Evolutionary conservation across 2,113 vertebrate genomes (phyloP), one percentile per base, ranked within the genome.

Genomic region (Gracilinanus agilis): DNA sequence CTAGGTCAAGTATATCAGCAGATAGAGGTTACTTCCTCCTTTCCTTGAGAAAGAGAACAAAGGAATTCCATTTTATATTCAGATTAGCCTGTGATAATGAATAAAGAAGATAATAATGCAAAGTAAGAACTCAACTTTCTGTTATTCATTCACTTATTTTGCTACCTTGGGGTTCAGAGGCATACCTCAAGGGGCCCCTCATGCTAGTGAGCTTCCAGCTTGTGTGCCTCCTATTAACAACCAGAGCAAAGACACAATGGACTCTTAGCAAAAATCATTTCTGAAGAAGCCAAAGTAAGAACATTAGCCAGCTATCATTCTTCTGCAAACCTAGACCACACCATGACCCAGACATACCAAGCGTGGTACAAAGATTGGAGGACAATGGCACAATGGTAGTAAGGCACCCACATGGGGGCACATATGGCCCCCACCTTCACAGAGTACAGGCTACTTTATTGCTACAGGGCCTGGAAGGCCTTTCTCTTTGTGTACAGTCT

Each of bases 91-190:
- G 12, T 54, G 24, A 0, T 61, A 1, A 49, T 49, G 3, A 49
- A 49, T 94, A 53, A 89, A 61, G 91, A 88, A 29, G 40, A 91
- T 90, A 67, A 88, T 91, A 29, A 83, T 40, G n/a, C 11, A 40
- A 83, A 23, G n/a, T 40, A 83, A 83, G 40, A 83, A 16, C 67
- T 83, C n/a, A 21, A 40, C 21, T 40, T 40, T 83, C 40, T 83
- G 19, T 83, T 83, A 21, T 83, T 83, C 67, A 83, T 83, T 83
- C 67, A 83, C 40, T 40, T 83, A 83, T 40, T 83, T 19, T 83
- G 67, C 67, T 83, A 83, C 67, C 67, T 83, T 83, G 67, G n/a
- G 67, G 67, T 40, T 83, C n/a, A 83, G 19, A 83, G 67, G 67
- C 16, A 40, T 83, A 40, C 19, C 67, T n/a, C 34, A 23, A 40